Conservation (phyloP, 2,797 vertebrate species). For the Schizopygopsis pylzovi region DNA sequence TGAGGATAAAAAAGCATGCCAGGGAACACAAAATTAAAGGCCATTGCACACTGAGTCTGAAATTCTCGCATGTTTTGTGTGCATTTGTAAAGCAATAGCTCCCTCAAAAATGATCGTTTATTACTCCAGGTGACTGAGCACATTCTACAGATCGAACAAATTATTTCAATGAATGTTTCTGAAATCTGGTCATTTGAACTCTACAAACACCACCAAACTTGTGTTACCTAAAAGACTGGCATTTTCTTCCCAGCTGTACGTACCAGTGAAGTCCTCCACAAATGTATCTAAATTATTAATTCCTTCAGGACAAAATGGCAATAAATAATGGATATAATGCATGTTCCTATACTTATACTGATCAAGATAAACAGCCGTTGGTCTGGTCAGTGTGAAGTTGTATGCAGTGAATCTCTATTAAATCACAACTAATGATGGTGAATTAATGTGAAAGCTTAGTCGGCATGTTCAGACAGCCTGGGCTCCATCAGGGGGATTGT, state of each 20-base stretch:
- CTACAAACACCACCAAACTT: neutral
- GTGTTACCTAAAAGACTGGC: neutral
- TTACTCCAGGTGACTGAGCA: neutral
- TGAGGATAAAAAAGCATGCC: no score
- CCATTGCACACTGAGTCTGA: no score
- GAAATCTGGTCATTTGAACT: neutral
- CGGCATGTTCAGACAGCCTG: slow-evolving; percentile 4
- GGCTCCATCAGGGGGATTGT: slow-evolving; percentile 18
- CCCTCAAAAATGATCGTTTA: neutral
- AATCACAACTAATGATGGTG: slow-evolving; percentile 20
- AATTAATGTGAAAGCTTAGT: slow-evolving; percentile 12
- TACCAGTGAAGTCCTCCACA: slow-evolving; percentile 48
- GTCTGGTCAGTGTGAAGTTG: neutral
- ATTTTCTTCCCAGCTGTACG: neutral
- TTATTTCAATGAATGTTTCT: neutral
- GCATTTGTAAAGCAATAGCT: neutral
- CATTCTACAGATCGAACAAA: neutral
- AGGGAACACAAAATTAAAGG: no score
- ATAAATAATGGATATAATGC: slow-evolving; percentile 64
- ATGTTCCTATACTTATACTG: slow-evolving; percentile 20
- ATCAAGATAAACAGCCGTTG: neutral
- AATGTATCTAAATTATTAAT: slow-evolving; percentile 64
- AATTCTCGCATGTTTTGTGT: no score
- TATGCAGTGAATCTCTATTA: neutral
- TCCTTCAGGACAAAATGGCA: slow-evolving; percentile 39